These are phyloP conservation scores for Alces alces DNA, from an alignment of 2,113 vertebrate genomes.

Conservation along the genomic window DNA sequence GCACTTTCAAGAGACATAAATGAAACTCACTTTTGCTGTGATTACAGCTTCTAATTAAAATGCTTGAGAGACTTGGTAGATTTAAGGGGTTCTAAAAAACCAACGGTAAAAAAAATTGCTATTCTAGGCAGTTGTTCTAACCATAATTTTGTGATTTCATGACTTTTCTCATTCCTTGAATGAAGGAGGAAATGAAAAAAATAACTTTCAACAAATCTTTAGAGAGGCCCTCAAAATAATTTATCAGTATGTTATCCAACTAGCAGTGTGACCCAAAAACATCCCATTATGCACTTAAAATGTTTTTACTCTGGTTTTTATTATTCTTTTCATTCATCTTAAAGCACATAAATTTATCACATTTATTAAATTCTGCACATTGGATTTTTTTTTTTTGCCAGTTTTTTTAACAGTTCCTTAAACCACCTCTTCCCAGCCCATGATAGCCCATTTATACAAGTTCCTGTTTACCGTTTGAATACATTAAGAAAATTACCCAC, in stretches of 20 bases:
- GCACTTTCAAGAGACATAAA: background rate
- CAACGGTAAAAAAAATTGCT: background rate
- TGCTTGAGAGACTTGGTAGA: background rate
- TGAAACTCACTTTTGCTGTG: background rate
- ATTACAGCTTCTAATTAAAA: background rate
- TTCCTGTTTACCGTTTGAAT: background rate
- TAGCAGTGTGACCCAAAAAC: background rate
- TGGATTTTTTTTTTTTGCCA: background rate
- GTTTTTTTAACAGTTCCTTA: background rate
- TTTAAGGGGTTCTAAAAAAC: background rate
- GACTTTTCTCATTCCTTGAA: background rate
- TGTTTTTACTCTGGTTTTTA: background rate
- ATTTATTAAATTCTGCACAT: background rate
- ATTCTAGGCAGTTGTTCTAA: background rate
- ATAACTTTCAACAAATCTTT: background rate
- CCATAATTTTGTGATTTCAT: background rate
- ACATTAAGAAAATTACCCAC: background rate
- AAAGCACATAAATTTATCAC: background rate
- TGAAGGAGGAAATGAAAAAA: background rate
- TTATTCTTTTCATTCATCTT: background rate
- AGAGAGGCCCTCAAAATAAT: background rate
- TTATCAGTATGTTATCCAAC: background rate
- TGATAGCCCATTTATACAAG: background rate
- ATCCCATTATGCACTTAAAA: background rate
- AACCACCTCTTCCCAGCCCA: background rate